Conservation (phyloP, 2,888 invertebrate species). For the Dendrolimus houi region DNA sequence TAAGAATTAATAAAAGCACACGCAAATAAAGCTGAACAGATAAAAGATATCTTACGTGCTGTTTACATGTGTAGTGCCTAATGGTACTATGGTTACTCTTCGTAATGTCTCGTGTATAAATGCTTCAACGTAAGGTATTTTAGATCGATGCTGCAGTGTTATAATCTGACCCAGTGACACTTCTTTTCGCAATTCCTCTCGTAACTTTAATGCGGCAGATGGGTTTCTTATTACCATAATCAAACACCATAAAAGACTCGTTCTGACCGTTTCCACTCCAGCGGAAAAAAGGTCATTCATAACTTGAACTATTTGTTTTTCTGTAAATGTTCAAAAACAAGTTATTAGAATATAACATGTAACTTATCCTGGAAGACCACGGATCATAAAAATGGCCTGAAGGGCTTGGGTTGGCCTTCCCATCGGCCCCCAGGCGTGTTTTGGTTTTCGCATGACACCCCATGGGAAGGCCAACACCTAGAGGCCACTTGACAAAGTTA, state of each 20-base stretch:
- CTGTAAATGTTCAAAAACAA: conserved; percentile 50
- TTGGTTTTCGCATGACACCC: too few relatives aligned
- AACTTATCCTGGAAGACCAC: too few relatives aligned
- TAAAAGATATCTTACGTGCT: conserved; percentile 77
- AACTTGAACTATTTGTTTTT: conserved; percentile 89
- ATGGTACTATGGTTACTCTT: conserved; percentile 86
- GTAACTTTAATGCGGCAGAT: conserved; percentile 81
- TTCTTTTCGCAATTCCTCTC: conserved; percentile 84
- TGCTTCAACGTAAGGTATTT: conserved; percentile 86
- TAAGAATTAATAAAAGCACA: too few relatives aligned
- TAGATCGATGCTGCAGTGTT: conserved; percentile 82
- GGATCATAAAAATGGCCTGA: too few relatives aligned
- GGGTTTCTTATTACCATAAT: conserved; percentile 88
- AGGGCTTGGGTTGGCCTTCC: too few relatives aligned
- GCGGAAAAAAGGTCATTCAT: conserved; percentile 91
- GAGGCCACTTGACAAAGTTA: too few relatives aligned
- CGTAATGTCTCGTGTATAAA: conserved; percentile 88
- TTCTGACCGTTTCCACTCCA: conserved; percentile 92
- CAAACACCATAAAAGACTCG: conserved; percentile 87
- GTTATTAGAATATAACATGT: too few relatives aligned
- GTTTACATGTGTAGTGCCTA: conserved; percentile 90
- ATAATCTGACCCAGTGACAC: conserved; percentile 83
- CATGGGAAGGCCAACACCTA: too few relatives aligned
- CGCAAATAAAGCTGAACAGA: not conserved
- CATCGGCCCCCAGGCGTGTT: too few relatives aligned